Percentiles rank a stretch among this genome's conserved stretches.
Evolutionary conservation across 2,888 invertebrate species (phyloP).

Genomic region (Rhamnusium bicolor): DNA sequence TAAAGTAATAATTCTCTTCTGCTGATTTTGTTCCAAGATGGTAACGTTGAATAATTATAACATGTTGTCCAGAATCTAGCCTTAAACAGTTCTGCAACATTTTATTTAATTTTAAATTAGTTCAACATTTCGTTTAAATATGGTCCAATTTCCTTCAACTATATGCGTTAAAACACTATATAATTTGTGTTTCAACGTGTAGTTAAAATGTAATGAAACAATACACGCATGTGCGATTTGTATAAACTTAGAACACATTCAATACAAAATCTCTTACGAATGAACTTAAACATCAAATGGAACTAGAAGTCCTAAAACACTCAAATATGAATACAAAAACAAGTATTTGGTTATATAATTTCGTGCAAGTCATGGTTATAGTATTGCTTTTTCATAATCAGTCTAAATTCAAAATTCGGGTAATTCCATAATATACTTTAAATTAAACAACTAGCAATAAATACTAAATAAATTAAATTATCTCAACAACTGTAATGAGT

Average conservation of each 20-base stretch:
- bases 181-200: conserved; percentile 12
- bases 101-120: no score
- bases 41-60: no score
- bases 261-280: conserved; percentile 45
- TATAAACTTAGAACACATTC: conserved; percentile 45
- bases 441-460: conserved; percentile 56
- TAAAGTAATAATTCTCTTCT: no score
- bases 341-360: conserved; percentile 44
- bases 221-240: conserved; percentile 38
- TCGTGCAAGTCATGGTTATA: conserved; percentile 58
- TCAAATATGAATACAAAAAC: conserved; percentile 49
- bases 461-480: conserved; percentile 60
- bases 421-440: conserved; percentile 63
- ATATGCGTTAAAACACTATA: no score
- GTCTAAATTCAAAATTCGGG: conserved; percentile 69
- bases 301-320: conserved; percentile 46
- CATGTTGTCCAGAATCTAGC: no score
- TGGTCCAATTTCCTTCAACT: no score
- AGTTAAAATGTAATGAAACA: conserved; percentile 38
- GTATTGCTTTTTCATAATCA: conserved; percentile 69
- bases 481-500: conserved; percentile 62
- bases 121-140: no score
- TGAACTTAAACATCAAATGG: conserved; percentile 26
- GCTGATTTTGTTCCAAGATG: no score
- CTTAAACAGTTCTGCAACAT: no score